Conservation (phyloP, 1,140 invertebrate species). For the Lucilia sericata region DNA sequence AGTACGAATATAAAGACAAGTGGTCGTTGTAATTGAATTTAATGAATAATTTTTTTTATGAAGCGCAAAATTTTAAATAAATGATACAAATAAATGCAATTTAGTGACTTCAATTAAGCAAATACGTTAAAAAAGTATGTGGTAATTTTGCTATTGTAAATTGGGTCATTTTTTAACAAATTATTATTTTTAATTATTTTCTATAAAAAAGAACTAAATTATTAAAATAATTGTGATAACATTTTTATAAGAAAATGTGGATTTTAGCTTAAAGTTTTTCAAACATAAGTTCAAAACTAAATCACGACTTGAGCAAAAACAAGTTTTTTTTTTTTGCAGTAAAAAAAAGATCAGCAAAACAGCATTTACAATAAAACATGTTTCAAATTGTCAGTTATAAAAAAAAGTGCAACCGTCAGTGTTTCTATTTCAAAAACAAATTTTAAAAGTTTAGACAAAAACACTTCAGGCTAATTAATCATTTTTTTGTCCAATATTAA, state of each 20-base stretch:
- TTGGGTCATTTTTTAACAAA: too few species aligned
- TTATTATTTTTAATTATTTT: too few species aligned
- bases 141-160: neutral
- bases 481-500: neutral
- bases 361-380: neutral
- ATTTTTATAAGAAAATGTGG: too few species aligned
- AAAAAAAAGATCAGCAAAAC: too few species aligned
- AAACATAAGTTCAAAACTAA: neutral
- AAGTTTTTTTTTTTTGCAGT: neutral
- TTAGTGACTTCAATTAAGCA: neutral
- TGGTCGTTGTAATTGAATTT: conserved; percentile 20
- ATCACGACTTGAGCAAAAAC: neutral
- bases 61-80: neutral
- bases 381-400: neutral
- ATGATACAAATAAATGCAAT: neutral
- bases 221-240: too few species aligned
- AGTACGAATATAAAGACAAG: neutral
- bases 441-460: neutral
- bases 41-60: neutral
- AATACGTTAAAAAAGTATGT: neutral
- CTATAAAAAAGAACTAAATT: too few species aligned
- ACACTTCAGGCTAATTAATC: neutral
- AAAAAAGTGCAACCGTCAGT: neutral
- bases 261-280: neutral
- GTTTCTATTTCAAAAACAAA: too few species aligned